Conservation (phyloP, 2,888 invertebrate species). For the Callyntrura sp. region DNA sequence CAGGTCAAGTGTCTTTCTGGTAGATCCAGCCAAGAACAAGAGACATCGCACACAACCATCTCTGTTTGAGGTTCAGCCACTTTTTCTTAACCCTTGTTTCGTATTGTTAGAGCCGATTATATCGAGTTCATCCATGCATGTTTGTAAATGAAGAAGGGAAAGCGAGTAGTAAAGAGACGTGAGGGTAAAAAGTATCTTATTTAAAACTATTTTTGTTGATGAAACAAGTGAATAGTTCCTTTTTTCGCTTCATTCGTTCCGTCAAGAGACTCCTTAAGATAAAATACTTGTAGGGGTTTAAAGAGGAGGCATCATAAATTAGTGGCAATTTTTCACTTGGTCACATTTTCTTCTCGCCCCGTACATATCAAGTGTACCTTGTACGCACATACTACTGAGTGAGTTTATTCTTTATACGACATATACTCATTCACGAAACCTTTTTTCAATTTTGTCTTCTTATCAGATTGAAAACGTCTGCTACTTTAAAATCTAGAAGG, state of each 20-base stretch:
- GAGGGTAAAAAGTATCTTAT: constrained; percentile 54
- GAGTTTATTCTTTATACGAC: background rate
- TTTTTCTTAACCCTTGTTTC: constrained; percentile 57
- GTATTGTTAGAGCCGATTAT: constrained; percentile 40
- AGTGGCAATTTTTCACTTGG: constrained; percentile 79
- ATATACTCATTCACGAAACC: constrained; percentile 9
- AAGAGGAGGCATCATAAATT: constrained; percentile 76
- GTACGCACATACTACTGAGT: background rate
- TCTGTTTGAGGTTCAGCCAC: background rate
- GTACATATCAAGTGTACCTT: background rate
- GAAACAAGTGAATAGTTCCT: constrained; percentile 71
- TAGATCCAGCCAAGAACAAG: constrained; percentile 56
- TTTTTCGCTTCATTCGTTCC: constrained; percentile 72
- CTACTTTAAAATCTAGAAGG: background rate
- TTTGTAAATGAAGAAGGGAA: background rate
- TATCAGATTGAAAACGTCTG: constrained; percentile 69
- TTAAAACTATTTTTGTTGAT: constrained; percentile 69
- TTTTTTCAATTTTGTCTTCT: constrained; percentile 27
- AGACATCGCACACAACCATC: constrained; percentile 18
- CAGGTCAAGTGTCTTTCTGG: constrained; percentile 74
- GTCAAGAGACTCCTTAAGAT: constrained; percentile 39
- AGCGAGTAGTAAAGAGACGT: background rate
- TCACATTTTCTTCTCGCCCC: constrained; percentile 73
- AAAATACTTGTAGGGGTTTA: constrained; percentile 65
- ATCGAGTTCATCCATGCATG: constrained; percentile 40